phyloP scores from a whole-genome alignment of 2,113 vertebrate species.

The Pseudopipra pipra region DNA sequence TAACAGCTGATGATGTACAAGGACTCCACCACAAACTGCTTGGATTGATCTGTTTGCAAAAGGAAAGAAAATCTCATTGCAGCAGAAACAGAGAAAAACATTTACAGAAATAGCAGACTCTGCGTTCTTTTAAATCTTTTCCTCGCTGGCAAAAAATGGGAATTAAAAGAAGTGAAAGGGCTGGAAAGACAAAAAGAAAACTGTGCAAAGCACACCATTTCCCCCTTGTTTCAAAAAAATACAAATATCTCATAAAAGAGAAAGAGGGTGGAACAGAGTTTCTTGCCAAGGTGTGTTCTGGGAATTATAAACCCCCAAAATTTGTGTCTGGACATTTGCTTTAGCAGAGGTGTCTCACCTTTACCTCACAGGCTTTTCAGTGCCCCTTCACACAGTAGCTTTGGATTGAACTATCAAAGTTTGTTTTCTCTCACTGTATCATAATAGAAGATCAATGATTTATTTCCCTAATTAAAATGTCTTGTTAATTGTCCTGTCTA shows the following conservation, averaged over 20 bases:
- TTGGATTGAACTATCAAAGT: not conserved
- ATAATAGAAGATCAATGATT: not conserved
- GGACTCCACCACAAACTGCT: slow-evolving; percentile 91
- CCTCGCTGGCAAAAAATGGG: not conserved
- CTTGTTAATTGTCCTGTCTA: not conserved
- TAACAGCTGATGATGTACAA: slow-evolving; percentile 96
- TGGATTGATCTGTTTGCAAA: slow-evolving; percentile 84
- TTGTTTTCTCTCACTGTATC: not conserved
- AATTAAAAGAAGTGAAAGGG: not conserved
- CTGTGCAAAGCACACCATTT: not conserved
- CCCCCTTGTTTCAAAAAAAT: not conserved
- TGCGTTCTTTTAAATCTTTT: not conserved
- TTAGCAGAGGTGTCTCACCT: not conserved
- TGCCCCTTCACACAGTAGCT: not conserved
- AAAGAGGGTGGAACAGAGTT: not conserved
- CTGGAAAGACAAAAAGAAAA: not conserved
- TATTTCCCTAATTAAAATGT: not conserved
- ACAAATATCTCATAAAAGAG: not conserved
- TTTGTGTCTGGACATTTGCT: not conserved
- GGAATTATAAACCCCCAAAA: not conserved
- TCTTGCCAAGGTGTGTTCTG: not conserved
- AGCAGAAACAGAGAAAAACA: not conserved
- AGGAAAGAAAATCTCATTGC: not conserved
- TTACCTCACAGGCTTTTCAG: not conserved
- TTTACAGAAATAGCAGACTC: not conserved